Evolutionary conservation across 2,888 invertebrate species (phyloP), one percentile per base, ranked within the genome.

Genomic region (Sthenelais limicola): DNA sequence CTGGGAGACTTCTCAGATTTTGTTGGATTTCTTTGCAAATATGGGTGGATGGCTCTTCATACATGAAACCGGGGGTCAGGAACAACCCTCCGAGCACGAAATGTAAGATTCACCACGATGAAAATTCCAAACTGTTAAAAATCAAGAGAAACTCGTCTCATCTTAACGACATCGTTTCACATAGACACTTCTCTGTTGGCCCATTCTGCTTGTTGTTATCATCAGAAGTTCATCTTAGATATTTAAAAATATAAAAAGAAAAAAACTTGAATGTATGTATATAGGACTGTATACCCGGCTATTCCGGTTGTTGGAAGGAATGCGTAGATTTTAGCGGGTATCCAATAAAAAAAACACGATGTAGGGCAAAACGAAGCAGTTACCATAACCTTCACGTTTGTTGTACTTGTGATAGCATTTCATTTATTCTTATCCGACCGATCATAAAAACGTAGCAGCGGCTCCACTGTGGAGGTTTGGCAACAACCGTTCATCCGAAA

Each of bases 181-280:
- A 43, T 43, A n/a, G 26, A 62, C 35, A 33, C 1, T 24, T 21
- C 43, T 62, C 43, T 62, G 62, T 62, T 62, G 62, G 43, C 62
- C 35, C 43, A 38, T 38, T 26, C 43, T 18, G 38, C 62, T 62
- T 35, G 9, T 62, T 62, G 43, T 62, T 26, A 21, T 38, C 38
- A 43, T 62, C 43, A 38, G 9, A 12, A 43, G 18, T 43, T 18
- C 9, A 12, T 38, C 35, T 33, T 56, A 56, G 43, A 38, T 62
- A 62, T 12, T 62, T 38, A 43, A 21, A 38, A 43, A 38, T 38
- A 35, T 43, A 62, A 62, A 62, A 33, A 58, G 43, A 62, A 12
- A 62, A 62, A 62, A 62, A 62, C 62, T 62, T 62, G 62, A 62
- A 62, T 62, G 35, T 62, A 35, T 62, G 62, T 62, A 62, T 62